Evolutionary conservation across 2,797 vertebrate species (phyloP), one percentile per base, ranked within the genome.

Genomic region (Melanotaenia parkinsoni): DNA sequence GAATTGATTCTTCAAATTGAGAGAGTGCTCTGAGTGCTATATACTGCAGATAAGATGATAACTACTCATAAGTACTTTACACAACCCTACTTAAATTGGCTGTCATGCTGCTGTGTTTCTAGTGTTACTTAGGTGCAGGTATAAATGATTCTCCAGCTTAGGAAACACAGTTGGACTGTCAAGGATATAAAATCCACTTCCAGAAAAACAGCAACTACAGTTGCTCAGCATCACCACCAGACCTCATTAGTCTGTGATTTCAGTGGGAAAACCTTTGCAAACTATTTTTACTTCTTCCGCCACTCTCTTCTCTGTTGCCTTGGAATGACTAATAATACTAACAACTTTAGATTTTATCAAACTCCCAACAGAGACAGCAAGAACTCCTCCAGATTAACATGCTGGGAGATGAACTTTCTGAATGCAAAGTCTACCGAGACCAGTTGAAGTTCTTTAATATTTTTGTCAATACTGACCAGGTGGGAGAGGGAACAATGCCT

Each of bases 371-470:
- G 58, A 82, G 20, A 77, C 37, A 57, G 78, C 68, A 69, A 73
- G 26, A 62, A 65, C 58, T 76, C 60, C 63, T 60, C 57, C 67
- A 56, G 38, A 68, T 72, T 59, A 63, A 60, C 56, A 12, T 5
- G 43, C 11, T 67, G 47, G 50, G 22, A 53, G 43, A 53, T 4
- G 1, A 45, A 65, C 56, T 74, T 74, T 26, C 38, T 63, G 57
- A 74, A 70, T 35, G 22, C 12, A 57, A 65, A 47, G 58, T 79
- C 72, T 73, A n/a, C 70, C 45, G 61, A 75, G 66, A 68, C 73
- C 57, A 10, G 47, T 58, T 53, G 18, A 70, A 68, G 38, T 73
- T 86, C 65, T 71, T 61, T 74, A 81, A 83, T 84, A 83, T 86
- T 74, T 67, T 7, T 68, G 74, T 80, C 85, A 69, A 79, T 88